Evolutionary conservation across 1,140 invertebrate species (phyloP).

Genomic region (Penaeus vannamei): DNA sequence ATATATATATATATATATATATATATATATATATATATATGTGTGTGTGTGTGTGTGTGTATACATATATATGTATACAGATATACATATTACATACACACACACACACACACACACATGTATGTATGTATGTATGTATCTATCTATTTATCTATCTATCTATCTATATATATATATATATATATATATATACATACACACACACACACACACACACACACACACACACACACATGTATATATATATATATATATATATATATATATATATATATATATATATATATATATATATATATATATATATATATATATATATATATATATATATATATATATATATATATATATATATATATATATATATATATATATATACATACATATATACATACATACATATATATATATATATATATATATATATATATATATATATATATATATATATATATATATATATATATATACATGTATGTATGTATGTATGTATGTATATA

Average conservation of each 20-base stretch:
- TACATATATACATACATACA: too few species aligned
- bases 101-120: neutral
- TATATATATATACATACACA: constrained; percentile 13
- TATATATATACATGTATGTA: too few species aligned
- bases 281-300: neutral
- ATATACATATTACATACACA: neutral
- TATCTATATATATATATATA: neutral
- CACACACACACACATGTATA: too few species aligned
- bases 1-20: neutral
- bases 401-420: too few species aligned
- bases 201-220: neutral
- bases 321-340: neutral
- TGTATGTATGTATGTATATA: too few species aligned
- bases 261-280: neutral
- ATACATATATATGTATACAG: neutral
- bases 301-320: neutral
- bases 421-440: too few species aligned
- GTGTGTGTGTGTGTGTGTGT: neutral
- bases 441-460: too few species aligned
- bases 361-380: too few species aligned
- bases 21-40: neutral
- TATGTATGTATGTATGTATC: neutral
- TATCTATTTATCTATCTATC: neutral
- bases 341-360: too few species aligned
- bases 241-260: neutral